Evolutionary conservation across 2,888 invertebrate species (phyloP).

Genomic region (Xanthostigma xanthostigma): DNA sequence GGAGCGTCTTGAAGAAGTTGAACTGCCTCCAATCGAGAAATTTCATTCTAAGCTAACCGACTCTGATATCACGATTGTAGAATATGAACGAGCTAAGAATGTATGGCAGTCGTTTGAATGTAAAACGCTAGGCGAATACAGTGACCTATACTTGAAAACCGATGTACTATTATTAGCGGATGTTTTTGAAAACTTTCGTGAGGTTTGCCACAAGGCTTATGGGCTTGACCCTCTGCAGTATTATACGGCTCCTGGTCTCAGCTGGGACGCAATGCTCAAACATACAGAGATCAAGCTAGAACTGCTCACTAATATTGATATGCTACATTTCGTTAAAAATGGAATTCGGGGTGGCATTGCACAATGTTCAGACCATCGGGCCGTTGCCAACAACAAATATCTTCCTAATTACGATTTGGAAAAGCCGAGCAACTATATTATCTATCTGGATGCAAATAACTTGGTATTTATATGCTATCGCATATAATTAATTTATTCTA

Average conservation of each 20-base stretch:
- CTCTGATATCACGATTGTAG: no score
- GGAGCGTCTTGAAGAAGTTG: no score
- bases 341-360: constrained; percentile 20
- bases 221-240: constrained; percentile 20
- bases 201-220: neutral
- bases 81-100: no score
- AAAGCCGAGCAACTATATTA: constrained; percentile 14
- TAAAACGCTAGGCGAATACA: no score
- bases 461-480: neutral
- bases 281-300: constrained; percentile 18
- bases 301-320: constrained; percentile 21
- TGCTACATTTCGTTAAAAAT: constrained; percentile 18
- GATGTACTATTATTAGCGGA: no score
- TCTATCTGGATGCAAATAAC: constrained; percentile 21
- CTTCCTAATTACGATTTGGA: constrained; percentile 17
- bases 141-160: no score
- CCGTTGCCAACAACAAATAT: constrained; percentile 23
- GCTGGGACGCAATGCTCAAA: constrained; percentile 23
- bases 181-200: no score
- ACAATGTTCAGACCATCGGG: constrained; percentile 19
- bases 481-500: no score
- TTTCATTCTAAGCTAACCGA: no score
- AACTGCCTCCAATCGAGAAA: no score
- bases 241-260: constrained; percentile 19
- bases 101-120: no score